Conservation (phyloP, 2,888 invertebrate species). For the Strigamia maritima region DNA sequence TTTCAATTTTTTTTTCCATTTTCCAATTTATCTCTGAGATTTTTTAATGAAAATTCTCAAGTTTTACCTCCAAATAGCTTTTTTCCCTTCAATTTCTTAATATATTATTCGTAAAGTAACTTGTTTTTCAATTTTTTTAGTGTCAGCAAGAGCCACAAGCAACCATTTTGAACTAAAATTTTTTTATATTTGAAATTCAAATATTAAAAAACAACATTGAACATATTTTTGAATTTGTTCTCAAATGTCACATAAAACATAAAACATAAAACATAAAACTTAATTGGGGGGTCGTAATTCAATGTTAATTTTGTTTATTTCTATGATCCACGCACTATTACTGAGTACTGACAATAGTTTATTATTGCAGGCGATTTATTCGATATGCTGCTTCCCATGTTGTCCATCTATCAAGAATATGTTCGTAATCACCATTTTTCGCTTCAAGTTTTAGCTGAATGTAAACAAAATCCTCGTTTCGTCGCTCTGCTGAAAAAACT, state of each 20-base stretch:
- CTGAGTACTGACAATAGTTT: neutral
- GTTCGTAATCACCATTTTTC: slow-evolving; percentile 92
- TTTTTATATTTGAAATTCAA: no score
- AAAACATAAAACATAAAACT: no score
- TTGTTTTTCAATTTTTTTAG: neutral
- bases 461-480: slow-evolving; percentile 78
- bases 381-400: slow-evolving; percentile 90
- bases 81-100: no score
- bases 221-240: no score
- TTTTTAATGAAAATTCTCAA: no score
- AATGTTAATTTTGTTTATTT: neutral
- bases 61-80: no score
- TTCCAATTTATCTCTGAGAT: no score
- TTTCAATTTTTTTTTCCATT: neutral
- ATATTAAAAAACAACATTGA: no score
- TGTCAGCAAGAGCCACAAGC: neutral
- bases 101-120: neutral
- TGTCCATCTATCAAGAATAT: slow-evolving; percentile 92
- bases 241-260: no score
- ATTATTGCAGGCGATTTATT: slow-evolving; percentile 74
- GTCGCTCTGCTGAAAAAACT: slow-evolving; percentile 72
- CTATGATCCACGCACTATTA: neutral
- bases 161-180: neutral
- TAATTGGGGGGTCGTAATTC: neutral
- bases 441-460: slow-evolving; percentile 84